Base-by-base conservation (phyloP, 2,797 vertebrate species). In the Darevskia nairensis region DNA sequence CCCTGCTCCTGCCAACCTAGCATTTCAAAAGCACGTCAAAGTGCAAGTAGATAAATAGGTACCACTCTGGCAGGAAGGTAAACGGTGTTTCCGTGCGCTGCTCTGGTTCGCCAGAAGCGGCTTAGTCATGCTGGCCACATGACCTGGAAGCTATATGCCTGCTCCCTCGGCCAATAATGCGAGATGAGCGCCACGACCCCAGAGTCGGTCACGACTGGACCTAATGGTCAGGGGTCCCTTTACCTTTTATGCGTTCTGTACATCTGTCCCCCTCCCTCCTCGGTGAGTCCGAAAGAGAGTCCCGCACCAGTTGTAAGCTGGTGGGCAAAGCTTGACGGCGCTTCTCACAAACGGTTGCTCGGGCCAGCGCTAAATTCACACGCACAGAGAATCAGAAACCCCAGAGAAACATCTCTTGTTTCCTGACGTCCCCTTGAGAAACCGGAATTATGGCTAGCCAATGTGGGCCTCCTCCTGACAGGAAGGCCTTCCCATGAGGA, bases 401-500 rank as follows among this genome's bases (percentile, higher is more conserved):
- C 19, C n/a, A 39, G 80, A 89, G 85, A 91, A 85, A 69, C 27
- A 55, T 88, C 86, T 89, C 90, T 91, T 44, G 87, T 88, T 74
- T 77, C 83, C 86, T 87, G 86, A 85, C 66, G 3, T 64, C 35
- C 41, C 64, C 8, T 3, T 0, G 0, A 64, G 44, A 89, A 3
- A 0, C 68, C 84, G 75, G 74, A 50, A 84, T 80, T 82, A 75
- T 76, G 93, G 68, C 68, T 64, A 91, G 72, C 90, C 79, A 72
- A 27, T 39, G 75, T 41, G 8, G 80, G 84, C 88, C 82, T 88
- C 82, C 55, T 74, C 23, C 0, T 25, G 6, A 79, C 86, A 91
- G 95, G 96, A 96, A 96, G 90, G 68, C 46, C 27, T 80, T 89
- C 93, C 95, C 95, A 55, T 95, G 23, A 25, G 82, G 6, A 35